Conservation (phyloP, 2,113 vertebrate genomes). For the Microtus richardsoni region DNA sequence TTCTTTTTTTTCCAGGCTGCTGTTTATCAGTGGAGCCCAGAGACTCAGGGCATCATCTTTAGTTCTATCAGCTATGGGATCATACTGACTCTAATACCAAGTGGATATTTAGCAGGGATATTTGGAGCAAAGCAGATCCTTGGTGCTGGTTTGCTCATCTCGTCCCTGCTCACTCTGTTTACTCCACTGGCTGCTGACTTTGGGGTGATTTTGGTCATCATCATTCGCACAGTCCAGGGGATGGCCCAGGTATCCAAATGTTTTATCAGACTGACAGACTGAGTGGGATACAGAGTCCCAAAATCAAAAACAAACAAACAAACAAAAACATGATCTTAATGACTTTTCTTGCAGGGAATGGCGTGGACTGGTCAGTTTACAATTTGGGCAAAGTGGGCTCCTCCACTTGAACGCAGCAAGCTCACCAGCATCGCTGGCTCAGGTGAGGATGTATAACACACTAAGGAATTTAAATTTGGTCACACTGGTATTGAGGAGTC, state of each 20-base stretch:
- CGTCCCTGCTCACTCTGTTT: constrained; percentile 89
- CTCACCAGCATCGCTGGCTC: constrained; percentile 88
- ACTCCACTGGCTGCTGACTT: constrained; percentile 87
- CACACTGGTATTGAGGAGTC: not conserved
- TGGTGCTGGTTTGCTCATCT: constrained; percentile 88
- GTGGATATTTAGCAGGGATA: constrained; percentile 90
- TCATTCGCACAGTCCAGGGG: constrained; percentile 72
- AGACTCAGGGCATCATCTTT: constrained; percentile 89
- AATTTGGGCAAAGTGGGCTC: constrained; percentile 93
- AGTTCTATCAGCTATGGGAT: constrained; percentile 93
- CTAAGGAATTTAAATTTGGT: not conserved
- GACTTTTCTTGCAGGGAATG: constrained; percentile 87
- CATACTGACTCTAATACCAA: constrained; percentile 90
- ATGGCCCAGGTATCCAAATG: constrained; percentile 79
- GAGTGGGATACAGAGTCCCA: not conserved
- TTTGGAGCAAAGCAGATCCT: constrained; percentile 89
- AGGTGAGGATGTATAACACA: constrained; percentile 64
- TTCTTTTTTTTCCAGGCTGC: constrained; percentile 29
- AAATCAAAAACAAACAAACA: not conserved
- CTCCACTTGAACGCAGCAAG: constrained; percentile 89
- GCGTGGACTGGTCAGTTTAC: constrained; percentile 92
- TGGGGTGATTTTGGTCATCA: constrained; percentile 80
- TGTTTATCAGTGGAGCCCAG: constrained; percentile 78
- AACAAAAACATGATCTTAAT: not conserved
- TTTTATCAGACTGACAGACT: not conserved